These are phyloP conservation scores for Melanostigma gelatinosum DNA, from an alignment of 2,113 vertebrate species.

Conservation along the genomic window DNA sequence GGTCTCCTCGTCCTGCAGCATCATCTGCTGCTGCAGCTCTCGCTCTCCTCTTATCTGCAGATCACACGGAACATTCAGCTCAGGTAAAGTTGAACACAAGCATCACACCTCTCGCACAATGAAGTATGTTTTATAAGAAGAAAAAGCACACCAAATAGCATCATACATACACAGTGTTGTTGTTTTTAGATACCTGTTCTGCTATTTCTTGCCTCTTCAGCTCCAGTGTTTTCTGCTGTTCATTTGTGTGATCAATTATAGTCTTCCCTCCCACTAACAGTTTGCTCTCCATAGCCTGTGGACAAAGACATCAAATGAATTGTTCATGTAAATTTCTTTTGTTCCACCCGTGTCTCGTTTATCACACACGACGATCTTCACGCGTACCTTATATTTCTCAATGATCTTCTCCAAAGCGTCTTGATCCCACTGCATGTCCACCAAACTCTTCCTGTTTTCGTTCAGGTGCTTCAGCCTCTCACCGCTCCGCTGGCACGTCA, in stretches of 20 bases:
- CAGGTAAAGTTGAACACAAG: neutral
- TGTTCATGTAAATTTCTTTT: constrained; percentile 60
- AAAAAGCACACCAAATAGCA: neutral
- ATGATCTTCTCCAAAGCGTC: constrained; percentile 92
- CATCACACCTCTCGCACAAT: neutral
- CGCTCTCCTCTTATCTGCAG: constrained; percentile 90
- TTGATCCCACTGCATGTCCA: constrained; percentile 90
- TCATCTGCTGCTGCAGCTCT: constrained; percentile 95
- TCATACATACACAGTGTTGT: neutral
- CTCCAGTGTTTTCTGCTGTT: constrained; percentile 96
- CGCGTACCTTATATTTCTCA: constrained; percentile 92
- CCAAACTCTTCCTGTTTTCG: constrained; percentile 91
- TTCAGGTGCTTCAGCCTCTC: constrained; percentile 89
- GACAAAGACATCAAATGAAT: constrained; percentile 58
- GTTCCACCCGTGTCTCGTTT: constrained; percentile 26
- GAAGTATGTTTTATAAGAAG: neutral
- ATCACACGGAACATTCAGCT: neutral
- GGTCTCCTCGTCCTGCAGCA: constrained; percentile 93
- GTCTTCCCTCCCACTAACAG: constrained; percentile 94
- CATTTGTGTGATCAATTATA: constrained; percentile 97
- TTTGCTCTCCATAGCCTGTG: constrained; percentile 96
- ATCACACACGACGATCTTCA: neutral
- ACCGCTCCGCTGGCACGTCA: constrained; percentile 84
- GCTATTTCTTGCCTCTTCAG: constrained; percentile 94
- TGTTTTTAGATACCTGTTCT: constrained; percentile 85